A percentile compares a stretch with the other conserved stretches of the same genome.
Evolutionary conservation across 92 coral and sea anemone genomes (phyloP).

Genomic region (Umimayanthus chanpuru): DNA sequence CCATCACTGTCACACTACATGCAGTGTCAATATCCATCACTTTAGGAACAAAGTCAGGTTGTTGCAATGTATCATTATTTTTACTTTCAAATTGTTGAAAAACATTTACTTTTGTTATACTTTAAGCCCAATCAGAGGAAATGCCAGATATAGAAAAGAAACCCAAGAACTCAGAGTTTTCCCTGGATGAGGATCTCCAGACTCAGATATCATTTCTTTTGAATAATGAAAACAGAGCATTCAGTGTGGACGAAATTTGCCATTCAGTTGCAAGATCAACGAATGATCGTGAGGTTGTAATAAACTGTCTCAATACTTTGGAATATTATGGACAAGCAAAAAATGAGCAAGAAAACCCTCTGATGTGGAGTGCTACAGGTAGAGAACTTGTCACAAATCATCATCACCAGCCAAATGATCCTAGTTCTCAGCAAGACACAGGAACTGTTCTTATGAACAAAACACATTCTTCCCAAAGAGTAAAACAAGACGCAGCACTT

Average conservation of each 20-base stretch:
- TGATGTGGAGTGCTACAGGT: constrained; percentile 23
- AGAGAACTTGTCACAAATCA: constrained; percentile 7
- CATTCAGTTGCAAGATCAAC: constrained; percentile 22
- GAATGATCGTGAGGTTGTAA: constrained; percentile 31
- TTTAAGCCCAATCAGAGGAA: constrained; percentile 6
- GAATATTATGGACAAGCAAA: neutral
- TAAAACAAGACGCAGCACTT: neutral
- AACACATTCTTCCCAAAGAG: neutral
- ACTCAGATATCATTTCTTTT: constrained; percentile 33
- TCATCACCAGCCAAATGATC: neutral
- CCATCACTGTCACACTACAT: no score
- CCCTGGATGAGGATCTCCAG: constrained; percentile 33
- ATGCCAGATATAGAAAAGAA: constrained; percentile 7
- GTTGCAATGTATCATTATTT: neutral
- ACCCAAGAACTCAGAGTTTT: constrained; percentile 8
- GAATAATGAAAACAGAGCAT: constrained; percentile 20
- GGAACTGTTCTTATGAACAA: neutral
- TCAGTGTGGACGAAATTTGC: constrained; percentile 24
- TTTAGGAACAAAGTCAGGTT: no score
- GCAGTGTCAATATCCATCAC: no score
- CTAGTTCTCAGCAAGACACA: neutral
- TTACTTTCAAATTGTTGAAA: neutral
- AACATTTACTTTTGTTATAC: neutral
- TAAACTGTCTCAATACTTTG: constrained; percentile 17
- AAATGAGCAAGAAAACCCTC: neutral